Base-by-base conservation (phyloP, 1,140 invertebrate species). In the Homarus americanus region DNA sequence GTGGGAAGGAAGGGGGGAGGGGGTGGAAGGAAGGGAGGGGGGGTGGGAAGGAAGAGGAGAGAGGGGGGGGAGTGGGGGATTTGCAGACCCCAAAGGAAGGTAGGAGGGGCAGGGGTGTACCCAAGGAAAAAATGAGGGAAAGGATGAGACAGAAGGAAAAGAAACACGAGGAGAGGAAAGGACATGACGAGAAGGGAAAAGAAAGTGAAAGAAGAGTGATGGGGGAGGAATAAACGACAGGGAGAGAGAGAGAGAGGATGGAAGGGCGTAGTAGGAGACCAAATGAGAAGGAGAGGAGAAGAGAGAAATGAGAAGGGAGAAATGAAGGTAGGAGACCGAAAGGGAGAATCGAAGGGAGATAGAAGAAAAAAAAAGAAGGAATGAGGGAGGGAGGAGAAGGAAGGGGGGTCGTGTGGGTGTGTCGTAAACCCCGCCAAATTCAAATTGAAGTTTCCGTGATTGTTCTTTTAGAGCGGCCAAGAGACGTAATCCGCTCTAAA, bases 391-490 rank as follows among this genome's bases (percentile, higher is more conserved):
- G 12, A 28, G 69, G 12, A 72, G 32, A 34, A 38, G 69, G 58
- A 32, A 32, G 49, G 41, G 41, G 38, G 58, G 80, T 32, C n/a
- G 79, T 10, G 66, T 7, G 66, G 49, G 87, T 24, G 53, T 66
- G 76, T 87, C 86, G 86, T 87, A 87, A 87, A 87, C 86, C 86
- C 86, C 75, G 86, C 80, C 80, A 89, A 83, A 89, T 89, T 89
- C 87, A 89, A 89, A 89, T 89, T 89, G 78, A 89, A 89, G 87
- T 89, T 89, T 89, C 87, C 87, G 38, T 83, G 87, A 83, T 83
- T 89, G 87, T 82, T 89, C 87, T 89, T 89, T 89, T 89, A 80
- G 58, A 86, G 84, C 32, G 44, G 40, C 63, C 17, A 34, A 82
- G 53, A 80, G 84, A 58, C 72, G 84, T 86, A 86, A 78, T 44